Conservation (phyloP, 1,140 invertebrate genomes). For the Panagrolaimus sp. region DNA sequence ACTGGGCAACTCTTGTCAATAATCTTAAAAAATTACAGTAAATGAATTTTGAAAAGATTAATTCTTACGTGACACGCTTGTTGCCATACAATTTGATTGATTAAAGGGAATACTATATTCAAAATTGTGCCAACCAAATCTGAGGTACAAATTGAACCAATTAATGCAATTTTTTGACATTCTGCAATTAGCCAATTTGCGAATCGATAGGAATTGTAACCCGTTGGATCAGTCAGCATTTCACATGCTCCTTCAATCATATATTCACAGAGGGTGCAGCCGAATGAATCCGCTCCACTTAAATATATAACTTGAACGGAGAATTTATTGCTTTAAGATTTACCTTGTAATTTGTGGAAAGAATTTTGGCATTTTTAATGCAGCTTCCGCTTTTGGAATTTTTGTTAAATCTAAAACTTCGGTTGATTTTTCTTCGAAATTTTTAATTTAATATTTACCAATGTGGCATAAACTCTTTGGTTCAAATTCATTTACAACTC, state of each 20-base stretch:
- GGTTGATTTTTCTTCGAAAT: not conserved
- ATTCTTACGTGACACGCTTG: not conserved
- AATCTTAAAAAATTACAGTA: not conserved
- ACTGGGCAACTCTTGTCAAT: not conserved
- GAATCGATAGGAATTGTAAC: not conserved
- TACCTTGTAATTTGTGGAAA: too few species aligned
- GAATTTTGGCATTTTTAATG: not conserved
- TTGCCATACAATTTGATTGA: slow-evolving; percentile 9
- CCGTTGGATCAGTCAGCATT: not conserved
- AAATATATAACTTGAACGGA: too few species aligned
- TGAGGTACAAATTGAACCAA: not conserved
- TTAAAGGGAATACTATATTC: not conserved
- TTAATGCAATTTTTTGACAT: not conserved
- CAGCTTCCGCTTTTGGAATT: not conserved
- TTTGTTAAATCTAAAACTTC: not conserved
- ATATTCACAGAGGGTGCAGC: not conserved
- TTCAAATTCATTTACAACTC: not conserved
- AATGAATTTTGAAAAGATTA: not conserved
- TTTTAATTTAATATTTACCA: not conserved
- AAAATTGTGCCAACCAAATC: not conserved
- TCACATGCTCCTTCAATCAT: not conserved
- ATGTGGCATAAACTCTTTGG: not conserved
- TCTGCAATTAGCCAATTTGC: not conserved
- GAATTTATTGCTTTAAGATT: too few species aligned
- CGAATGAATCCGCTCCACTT: not conserved